A percentile compares a stretch with the other conserved stretches of the same genome.
phyloP scores from a whole-genome alignment of 1,140 invertebrate genomes.

The Pseudomyrmex concolor region DNA sequence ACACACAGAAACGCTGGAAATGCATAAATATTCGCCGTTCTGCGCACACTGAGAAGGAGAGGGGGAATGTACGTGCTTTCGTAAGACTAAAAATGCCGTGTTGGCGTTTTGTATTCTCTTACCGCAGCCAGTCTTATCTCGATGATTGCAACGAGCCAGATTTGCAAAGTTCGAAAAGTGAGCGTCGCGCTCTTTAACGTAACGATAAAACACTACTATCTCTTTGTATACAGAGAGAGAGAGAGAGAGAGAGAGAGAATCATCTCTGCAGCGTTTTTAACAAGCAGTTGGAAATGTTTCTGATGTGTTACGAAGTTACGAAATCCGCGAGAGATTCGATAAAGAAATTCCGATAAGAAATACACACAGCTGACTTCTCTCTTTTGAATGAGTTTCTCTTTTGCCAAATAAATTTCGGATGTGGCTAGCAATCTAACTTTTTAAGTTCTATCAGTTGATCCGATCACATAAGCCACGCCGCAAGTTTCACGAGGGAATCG shows the following conservation, averaged over 20 bases:
- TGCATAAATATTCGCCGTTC: constrained; percentile 63
- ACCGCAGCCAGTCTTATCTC: constrained; percentile 40
- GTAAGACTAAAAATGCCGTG: constrained; percentile 59
- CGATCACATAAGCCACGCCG: constrained; percentile 19
- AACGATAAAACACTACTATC: neutral
- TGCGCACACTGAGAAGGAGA: neutral
- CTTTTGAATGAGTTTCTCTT: neutral
- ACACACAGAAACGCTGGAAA: constrained; percentile 39
- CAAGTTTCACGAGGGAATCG: constrained; percentile 40
- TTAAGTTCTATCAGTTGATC: constrained; percentile 22
- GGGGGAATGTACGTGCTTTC: constrained; percentile 27
- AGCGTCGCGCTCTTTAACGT: neutral
- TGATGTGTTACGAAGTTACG: no score
- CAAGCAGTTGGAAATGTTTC: no score
- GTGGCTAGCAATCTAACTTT: neutral
- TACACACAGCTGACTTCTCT: no score
- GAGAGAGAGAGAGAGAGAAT: no score
- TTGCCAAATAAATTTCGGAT: constrained; percentile 11
- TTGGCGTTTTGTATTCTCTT: constrained; percentile 56
- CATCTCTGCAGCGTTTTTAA: no score
- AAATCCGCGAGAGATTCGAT: neutral
- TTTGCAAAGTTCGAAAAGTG: constrained; percentile 59
- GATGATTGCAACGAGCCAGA: neutral
- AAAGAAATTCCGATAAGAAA: no score
- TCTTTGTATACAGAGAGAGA: no score